Base-by-base conservation (phyloP, 2,888 invertebrate genomes). In the Nipponacmea schrenckii region DNA sequence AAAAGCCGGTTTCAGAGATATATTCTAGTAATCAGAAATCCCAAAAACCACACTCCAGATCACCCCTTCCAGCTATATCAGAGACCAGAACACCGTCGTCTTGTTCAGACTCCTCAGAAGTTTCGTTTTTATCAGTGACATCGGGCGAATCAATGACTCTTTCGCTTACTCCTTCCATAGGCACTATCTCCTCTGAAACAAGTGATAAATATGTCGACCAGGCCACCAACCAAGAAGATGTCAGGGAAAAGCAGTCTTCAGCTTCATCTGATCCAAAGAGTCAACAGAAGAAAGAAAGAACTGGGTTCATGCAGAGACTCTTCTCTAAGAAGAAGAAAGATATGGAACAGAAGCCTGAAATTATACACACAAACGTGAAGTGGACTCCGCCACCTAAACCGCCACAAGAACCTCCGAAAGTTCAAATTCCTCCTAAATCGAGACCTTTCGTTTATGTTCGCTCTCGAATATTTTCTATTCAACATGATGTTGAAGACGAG, bases 401-500 rank as follows among this genome's bases (percentile, higher is more conserved):
- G 0, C 69, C 77, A 7, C 74, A 67, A 46, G 68, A 67, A 63
- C 56, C 72, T 12, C 75, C 76, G 0, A 80, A 82, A 64, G 56
- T 74, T 5, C 70, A 66, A 2, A 71, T 73, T 62, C 72, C 74
- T 10, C 77, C 76, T 62, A 85, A 83, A 66, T 74, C 82, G 8
- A 78, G 81, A 67, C 80, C 84, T 26, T 85, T 83, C 73, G 85
- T 85, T 0, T 84, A 84, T 68, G 80, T 85, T 67, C 77, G 83
- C 27, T 82, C 82, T 67, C 72, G 84, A 15, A 81, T 84, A 62
- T 81, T 85, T 31, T 81, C 85, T 48, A 85, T 84, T 8, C 83
- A 85, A 71, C 81, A 83, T 48, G 81, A 81, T 46, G 80, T 77
- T 50, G 81, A 79, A 31, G 79, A 80, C 26, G 74, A 76, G 12